Conservation (phyloP, 2,113 vertebrate species). For the Mesocricetus auratus region DNA sequence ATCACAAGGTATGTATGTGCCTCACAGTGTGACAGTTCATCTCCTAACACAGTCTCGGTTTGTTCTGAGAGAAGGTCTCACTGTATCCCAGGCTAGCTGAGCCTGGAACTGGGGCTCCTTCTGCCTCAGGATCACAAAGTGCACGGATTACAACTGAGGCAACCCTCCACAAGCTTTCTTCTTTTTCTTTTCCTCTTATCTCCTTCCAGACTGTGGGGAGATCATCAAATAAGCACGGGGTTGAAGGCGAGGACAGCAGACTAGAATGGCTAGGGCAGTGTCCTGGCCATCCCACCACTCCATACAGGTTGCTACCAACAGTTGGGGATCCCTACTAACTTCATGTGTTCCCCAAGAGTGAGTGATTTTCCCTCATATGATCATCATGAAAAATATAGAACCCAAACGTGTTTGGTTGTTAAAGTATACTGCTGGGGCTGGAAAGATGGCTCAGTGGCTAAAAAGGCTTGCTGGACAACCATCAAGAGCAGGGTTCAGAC, state of each 20-base stretch:
- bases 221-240: not conserved
- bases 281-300: not conserved
- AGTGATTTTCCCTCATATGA: not conserved
- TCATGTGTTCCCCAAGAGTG: not conserved
- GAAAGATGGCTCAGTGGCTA: not conserved
- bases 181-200: not conserved
- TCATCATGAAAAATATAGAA: not conserved
- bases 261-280: not conserved
- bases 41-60: not conserved
- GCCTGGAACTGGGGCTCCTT: not conserved
- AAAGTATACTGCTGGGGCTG: not conserved
- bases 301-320: not conserved
- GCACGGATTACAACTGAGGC: not conserved
- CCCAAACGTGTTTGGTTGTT: not conserved
- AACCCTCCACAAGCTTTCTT: not conserved
- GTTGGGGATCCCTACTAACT: not conserved
- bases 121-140: not conserved
- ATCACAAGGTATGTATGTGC: not conserved
- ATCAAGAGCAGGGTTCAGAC: not conserved
- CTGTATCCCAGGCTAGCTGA: not conserved
- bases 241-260: not conserved
- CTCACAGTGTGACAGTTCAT: not conserved
- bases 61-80: not conserved
- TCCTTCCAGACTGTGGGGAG: not conserved
- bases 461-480: not conserved